A percentile compares a stretch with the other conserved stretches of the same genome.
Evolutionary conservation across 2,797 vertebrate species (phyloP).

Genomic region (Melanotaenia nigrans): DNA sequence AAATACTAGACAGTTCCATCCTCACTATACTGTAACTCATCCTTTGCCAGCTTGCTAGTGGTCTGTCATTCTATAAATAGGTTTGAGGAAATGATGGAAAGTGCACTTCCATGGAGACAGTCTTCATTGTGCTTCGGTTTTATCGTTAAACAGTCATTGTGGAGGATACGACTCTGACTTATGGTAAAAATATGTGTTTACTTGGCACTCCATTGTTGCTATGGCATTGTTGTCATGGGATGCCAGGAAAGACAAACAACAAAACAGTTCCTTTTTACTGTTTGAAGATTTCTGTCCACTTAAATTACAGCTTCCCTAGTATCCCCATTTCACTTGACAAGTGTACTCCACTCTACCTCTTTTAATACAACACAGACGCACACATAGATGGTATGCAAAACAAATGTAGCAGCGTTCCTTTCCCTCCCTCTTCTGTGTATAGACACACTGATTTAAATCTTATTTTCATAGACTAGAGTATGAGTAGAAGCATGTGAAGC

Average conservation of each 20-base stretch:
- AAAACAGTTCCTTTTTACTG: constrained; percentile 8
- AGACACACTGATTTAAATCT: constrained; percentile 29
- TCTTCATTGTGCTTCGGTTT: constrained; percentile 27
- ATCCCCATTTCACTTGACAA: constrained; percentile 22
- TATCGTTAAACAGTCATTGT: constrained; percentile 21
- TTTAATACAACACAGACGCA: not conserved
- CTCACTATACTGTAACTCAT: constrained; percentile 64
- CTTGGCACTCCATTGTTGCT: constrained; percentile 6
- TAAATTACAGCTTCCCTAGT: constrained; percentile 14
- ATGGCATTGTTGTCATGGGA: constrained; percentile 28
- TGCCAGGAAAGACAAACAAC: constrained; percentile 6
- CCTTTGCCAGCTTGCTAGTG: constrained; percentile 49
- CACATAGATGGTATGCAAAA: constrained; percentile 26
- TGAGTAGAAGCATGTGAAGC: constrained; percentile 2
- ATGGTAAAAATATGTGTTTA: constrained; percentile 42
- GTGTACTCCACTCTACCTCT: not conserved
- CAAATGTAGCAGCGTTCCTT: constrained; percentile 14
- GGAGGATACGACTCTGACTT: constrained; percentile 21
- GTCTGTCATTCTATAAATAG: constrained; percentile 73
- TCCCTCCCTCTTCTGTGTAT: constrained; percentile 1
- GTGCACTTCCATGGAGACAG: constrained; percentile 75
- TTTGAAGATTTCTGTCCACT: constrained; percentile 14
- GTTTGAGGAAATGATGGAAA: constrained; percentile 59
- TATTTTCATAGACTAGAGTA: constrained; percentile 22
- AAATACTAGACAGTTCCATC: constrained; percentile 65